Evolutionary conservation across 2,113 vertebrate genomes (phyloP).

Genomic region (Pluvialis apricaria): DNA sequence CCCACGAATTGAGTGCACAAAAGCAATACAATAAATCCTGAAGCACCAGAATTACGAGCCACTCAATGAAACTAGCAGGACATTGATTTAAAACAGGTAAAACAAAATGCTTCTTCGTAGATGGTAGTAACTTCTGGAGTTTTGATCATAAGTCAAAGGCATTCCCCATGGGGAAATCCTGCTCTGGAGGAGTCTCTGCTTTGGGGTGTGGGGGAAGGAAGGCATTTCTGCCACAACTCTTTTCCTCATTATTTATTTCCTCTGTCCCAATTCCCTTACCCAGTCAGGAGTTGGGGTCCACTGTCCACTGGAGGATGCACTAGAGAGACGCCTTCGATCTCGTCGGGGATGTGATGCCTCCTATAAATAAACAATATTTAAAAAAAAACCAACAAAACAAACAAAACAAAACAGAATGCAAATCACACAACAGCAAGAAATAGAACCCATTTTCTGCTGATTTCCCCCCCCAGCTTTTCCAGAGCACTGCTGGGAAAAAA

Average conservation of each 20-base stretch:
- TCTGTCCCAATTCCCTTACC: constrained; percentile 72
- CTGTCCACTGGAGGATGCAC: constrained; percentile 75
- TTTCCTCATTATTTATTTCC: not conserved
- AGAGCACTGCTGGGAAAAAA: not conserved
- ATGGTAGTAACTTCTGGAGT: not conserved
- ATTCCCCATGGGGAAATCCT: not conserved
- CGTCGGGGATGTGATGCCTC: constrained; percentile 81
- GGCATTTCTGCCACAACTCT: not conserved
- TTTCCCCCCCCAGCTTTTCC: not conserved
- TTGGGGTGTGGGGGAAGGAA: too few relatives aligned
- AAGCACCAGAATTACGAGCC: not conserved
- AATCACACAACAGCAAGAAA: not conserved
- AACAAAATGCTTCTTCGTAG: not conserved
- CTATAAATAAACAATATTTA: constrained; percentile 58
- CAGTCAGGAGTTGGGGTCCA: constrained; percentile 92
- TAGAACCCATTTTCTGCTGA: not conserved
- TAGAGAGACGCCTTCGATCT: constrained; percentile 84
- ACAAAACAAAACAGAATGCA: not conserved
- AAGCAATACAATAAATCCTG: not conserved
- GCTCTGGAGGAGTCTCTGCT: not conserved
- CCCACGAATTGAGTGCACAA: not conserved
- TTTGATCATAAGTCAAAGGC: not conserved
- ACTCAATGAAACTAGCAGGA: not conserved
- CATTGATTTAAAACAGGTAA: not conserved
- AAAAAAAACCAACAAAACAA: not conserved